Evolutionary conservation across 2,113 vertebrate species (phyloP), one percentile per base, ranked within the genome.

Genomic region (Grammomys surdaster): DNA sequence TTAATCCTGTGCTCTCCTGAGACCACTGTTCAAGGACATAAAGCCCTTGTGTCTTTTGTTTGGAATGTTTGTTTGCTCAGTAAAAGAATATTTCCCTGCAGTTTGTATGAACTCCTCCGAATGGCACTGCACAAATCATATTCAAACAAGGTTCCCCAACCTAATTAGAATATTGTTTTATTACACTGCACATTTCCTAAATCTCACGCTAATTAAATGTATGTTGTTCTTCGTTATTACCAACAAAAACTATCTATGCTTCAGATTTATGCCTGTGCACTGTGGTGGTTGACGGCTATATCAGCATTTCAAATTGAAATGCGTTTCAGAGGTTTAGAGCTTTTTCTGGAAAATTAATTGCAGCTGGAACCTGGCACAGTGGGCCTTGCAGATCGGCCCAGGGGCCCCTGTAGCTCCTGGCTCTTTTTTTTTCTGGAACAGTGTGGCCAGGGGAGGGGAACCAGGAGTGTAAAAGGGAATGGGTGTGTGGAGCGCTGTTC

Each of bases 181-280:
- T 97, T 95, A 95, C 82, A 51, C 43, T 72, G 73, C 81, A 91
- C 72, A 96, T 94, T 98, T 96, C 91, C 92, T 96, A 96, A 97
- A 97, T 96, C 89, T 89, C 93, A 89, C 63, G 48, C 96, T 97
- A 98, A 98, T 97, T 98, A 95, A 97, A 90, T 95, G 26, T 96
- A 91, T 96, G 92, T 96, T 91, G 94, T 97, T 89, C 87, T 96
- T 96, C 92, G 73, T 97, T 95, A 97, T 95, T 94, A 93, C 91
- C 92, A 93, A 82, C 63, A 85, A 96, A 96, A 96, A 77, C 85
- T 95, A 81, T 93, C 95, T 91, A 60, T 54, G 75, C 77, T 92
- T 60, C 89, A 80, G 96, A 97, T 97, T 96, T 97, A 93, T 89
- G 90, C 70, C 40, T 76, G 73, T 69, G 33, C 56, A 70, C 88